A percentile compares a stretch with the other conserved stretches of the same genome.
Conservation (phyloP, 1,140 invertebrate species). For the Nasonia vitripennis region DNA sequence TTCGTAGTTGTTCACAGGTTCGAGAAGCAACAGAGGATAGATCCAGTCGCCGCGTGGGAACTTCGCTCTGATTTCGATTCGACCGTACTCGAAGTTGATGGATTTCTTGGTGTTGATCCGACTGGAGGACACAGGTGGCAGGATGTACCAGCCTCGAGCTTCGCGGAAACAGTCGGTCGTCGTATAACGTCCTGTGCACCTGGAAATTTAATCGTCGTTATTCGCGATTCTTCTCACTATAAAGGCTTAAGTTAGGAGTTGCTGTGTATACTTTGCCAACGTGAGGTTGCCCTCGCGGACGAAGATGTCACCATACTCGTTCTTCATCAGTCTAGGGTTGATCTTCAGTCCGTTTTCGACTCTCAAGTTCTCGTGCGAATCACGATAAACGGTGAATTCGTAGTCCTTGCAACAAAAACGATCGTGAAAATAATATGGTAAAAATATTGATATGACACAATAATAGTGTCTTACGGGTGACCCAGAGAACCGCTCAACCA, state of each 20-base stretch:
- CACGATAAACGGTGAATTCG: conserved; percentile 83
- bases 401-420: conserved; percentile 70
- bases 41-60: conserved; percentile 82
- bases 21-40: conserved; percentile 73
- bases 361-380: conserved; percentile 77
- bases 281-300: conserved; percentile 73
- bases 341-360: conserved; percentile 79
- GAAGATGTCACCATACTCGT: conserved; percentile 76
- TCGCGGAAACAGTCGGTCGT: conserved; percentile 73
- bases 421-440: neutral
- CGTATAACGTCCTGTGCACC: conserved; percentile 76
- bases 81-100: conserved; percentile 78
- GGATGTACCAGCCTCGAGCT: conserved; percentile 74
- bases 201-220: conserved; percentile 58
- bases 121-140: conserved; percentile 82
- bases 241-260: neutral
- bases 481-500: conserved; percentile 8
- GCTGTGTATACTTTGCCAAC: conserved; percentile 69
- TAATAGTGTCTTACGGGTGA: conserved; percentile 2
- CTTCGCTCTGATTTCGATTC: conserved; percentile 79
- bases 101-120: conserved; percentile 79
- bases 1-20: conserved; percentile 45
- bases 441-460: neutral
- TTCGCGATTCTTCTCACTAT: too few relatives aligned
- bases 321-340: conserved; percentile 78